phyloP scores from a whole-genome alignment of 2,888 invertebrate species.

The Siphlonurus alternatus region DNA sequence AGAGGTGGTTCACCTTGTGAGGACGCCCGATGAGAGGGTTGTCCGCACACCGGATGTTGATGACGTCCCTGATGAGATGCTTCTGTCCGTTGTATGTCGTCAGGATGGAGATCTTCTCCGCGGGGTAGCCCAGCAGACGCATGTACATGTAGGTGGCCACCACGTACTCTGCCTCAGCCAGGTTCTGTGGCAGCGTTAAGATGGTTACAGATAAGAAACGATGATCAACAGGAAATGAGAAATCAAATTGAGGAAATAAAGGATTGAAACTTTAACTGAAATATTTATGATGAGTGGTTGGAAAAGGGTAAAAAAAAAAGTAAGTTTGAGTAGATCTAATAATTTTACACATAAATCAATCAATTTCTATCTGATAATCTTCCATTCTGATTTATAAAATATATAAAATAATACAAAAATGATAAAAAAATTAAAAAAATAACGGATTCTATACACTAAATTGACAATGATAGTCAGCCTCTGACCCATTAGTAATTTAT shows the following conservation, averaged over 20 bases:
- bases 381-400: too few species aligned
- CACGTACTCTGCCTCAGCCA: slow-evolving; percentile 84
- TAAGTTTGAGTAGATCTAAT: too few species aligned
- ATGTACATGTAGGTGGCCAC: slow-evolving; percentile 98
- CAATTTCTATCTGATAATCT: too few species aligned
- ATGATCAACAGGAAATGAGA: slow-evolving; percentile 6
- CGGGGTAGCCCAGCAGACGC: slow-evolving; percentile 91
- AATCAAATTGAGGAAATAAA: background rate
- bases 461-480: too few species aligned
- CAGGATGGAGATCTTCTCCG: slow-evolving; percentile 89
- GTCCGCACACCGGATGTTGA: slow-evolving; percentile 79
- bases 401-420: too few species aligned
- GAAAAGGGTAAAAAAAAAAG: too few species aligned
- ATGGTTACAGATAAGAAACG: slow-evolving; percentile 5
- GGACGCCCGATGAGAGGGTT: slow-evolving; percentile 92
- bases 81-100: slow-evolving; percentile 99
- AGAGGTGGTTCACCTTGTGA: slow-evolving; percentile 67
- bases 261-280: background rate
- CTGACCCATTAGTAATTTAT: background rate
- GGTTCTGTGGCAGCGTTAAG: slow-evolving; percentile 37
- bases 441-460: too few species aligned
- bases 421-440: too few species aligned
- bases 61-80: slow-evolving; percentile 89
- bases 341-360: too few species aligned
- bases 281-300: too few species aligned